Evolutionary conservation across 1,140 invertebrate species (phyloP).

Genomic region (Stegodyphus mimosarum): DNA sequence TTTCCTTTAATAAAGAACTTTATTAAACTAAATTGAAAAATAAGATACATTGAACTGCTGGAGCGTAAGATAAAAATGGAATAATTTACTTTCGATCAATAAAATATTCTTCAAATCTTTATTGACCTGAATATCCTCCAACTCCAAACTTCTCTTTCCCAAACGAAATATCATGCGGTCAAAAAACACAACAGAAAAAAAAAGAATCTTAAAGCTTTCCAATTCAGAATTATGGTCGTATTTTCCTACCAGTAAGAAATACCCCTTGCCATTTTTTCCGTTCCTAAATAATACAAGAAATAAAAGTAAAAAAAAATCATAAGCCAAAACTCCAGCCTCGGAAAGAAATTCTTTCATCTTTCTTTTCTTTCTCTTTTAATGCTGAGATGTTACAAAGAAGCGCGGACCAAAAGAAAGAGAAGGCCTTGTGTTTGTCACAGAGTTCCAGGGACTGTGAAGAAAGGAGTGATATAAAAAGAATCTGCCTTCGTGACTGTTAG

Average conservation of each 20-base stretch:
- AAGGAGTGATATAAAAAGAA: conserved; percentile 15
- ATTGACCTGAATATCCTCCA: too few species aligned
- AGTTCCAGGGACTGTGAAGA: neutral
- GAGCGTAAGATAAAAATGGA: too few species aligned
- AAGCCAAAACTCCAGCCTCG: neutral
- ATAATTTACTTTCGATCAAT: too few species aligned
- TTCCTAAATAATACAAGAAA: conserved; percentile 40
- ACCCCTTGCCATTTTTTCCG: conserved; percentile 13
- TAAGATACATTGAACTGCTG: too few species aligned
- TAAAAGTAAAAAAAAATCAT: conserved; percentile 1
- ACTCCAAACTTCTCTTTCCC: too few species aligned
- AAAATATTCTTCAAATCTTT: too few species aligned
- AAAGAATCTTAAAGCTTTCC: neutral
- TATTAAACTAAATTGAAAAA: too few species aligned
- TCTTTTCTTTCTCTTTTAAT: neutral
- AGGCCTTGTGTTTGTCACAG: neutral
- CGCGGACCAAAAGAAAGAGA: neutral
- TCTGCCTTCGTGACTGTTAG: conserved; percentile 9
- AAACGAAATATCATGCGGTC: too few species aligned
- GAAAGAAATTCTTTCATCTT: neutral
- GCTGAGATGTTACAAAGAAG: neutral
- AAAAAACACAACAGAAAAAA: too few species aligned
- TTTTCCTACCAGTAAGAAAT: conserved; percentile 4
- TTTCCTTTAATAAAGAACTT: too few species aligned
- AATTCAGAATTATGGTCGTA: conserved; percentile 20